A percentile compares a stretch with the other conserved stretches of the same genome.
phyloP scores from a whole-genome alignment of 2,888 invertebrate genomes.

The Andrena camellia region DNA sequence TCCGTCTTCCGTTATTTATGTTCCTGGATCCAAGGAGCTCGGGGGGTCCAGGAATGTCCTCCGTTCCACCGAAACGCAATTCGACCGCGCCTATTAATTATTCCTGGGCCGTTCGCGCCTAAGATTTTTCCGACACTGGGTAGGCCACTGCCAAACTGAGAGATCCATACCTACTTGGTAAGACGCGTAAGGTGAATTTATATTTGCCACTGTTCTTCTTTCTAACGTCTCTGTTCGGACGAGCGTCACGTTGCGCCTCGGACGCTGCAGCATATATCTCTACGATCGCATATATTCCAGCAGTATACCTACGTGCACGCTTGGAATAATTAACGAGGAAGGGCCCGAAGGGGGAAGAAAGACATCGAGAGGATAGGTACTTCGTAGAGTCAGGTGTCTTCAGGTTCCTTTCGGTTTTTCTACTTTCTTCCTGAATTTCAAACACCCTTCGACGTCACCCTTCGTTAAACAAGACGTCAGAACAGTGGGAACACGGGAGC shows the following conservation, averaged over 20 bases:
- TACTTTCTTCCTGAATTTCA: constrained; percentile 25
- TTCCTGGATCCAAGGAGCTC: constrained; percentile 72
- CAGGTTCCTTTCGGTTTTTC: constrained; percentile 1
- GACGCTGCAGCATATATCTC: constrained; percentile 28
- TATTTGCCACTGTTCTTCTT: constrained; percentile 27
- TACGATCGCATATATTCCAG: constrained; percentile 74
- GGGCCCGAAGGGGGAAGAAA: constrained; percentile 32
- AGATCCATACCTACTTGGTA: not conserved
- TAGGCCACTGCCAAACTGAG: not conserved
- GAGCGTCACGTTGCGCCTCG: constrained; percentile 52
- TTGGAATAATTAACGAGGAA: constrained; percentile 75
- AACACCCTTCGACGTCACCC: not conserved
- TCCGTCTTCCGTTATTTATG: constrained; percentile 77
- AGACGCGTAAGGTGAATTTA: not conserved
- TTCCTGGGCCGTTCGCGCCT: constrained; percentile 43
- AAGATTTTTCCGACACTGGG: constrained; percentile 7
- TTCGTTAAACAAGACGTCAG: not conserved
- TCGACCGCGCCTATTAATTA: constrained; percentile 76
- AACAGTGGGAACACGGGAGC: not conserved
- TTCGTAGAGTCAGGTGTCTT: constrained; percentile 16
- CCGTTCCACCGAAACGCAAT: constrained; percentile 60
- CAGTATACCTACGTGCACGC: constrained; percentile 70
- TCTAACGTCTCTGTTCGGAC: constrained; percentile 36
- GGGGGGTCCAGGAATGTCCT: constrained; percentile 71
- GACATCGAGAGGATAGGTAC: constrained; percentile 18